phyloP scores from a whole-genome alignment of 2,888 invertebrate genomes.

The Dugesia japonica region DNA sequence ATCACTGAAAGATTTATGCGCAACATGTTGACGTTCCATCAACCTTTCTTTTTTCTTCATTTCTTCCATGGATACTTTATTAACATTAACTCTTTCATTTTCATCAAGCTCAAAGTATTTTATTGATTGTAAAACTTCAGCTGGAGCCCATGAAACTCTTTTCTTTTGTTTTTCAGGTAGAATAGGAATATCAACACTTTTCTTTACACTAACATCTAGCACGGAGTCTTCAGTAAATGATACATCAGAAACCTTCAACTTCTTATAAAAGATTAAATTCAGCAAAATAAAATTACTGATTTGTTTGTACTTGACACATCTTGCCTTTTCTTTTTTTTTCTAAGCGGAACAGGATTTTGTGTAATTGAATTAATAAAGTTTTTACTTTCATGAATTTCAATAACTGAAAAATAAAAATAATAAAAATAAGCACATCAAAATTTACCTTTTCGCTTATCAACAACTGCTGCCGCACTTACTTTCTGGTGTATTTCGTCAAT shows the following conservation, averaged over 20 bases:
- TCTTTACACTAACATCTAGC: background rate
- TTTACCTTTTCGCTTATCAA: slow-evolving; percentile 6
- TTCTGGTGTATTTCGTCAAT: background rate
- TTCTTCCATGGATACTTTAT: slow-evolving; percentile 63
- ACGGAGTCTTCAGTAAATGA: background rate
- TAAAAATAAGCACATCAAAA: background rate
- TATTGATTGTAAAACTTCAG: slow-evolving; percentile 65
- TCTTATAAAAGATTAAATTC: background rate
- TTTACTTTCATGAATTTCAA: slow-evolving; percentile 24
- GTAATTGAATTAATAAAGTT: slow-evolving; percentile 27
- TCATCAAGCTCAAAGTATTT: slow-evolving; percentile 84
- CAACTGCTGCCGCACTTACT: slow-evolving; percentile 1
- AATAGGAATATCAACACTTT: background rate
- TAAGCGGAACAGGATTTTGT: background rate
- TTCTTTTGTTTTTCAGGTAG: slow-evolving; percentile 37
- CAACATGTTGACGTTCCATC: slow-evolving; percentile 54
- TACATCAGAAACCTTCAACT: background rate
- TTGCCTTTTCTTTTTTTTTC: slow-evolving; percentile 11
- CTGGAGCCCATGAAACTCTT: slow-evolving; percentile 65
- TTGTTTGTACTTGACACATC: background rate
- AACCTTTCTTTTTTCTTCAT: slow-evolving; percentile 75
- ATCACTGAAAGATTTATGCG: background rate
- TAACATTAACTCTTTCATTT: slow-evolving; percentile 83
- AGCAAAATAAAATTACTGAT: background rate
- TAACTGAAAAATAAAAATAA: background rate